phyloP scores from a whole-genome alignment of 2,113 vertebrate genomes.

The Archocentrus centrarchus region DNA sequence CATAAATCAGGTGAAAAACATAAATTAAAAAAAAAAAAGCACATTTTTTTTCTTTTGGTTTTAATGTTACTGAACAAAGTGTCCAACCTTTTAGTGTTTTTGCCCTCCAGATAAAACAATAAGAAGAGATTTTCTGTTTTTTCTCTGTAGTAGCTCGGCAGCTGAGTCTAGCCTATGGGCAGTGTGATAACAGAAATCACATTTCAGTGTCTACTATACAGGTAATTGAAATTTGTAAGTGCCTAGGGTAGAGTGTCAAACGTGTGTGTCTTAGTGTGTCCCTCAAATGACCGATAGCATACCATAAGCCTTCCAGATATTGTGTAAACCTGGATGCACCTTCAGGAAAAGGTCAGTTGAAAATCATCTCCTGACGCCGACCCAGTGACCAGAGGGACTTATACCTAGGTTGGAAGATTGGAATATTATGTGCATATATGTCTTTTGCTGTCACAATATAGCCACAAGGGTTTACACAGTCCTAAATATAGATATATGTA shows the following conservation, averaged over 20 bases:
- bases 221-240: conserved; percentile 66
- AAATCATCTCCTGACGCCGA: conserved; percentile 42
- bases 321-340: conserved; percentile 40
- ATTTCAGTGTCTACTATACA: conserved; percentile 60
- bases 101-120: conserved; percentile 6
- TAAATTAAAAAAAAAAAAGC: not conserved
- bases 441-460: conserved; percentile 24
- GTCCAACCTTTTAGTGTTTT: not conserved
- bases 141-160: conserved; percentile 24
- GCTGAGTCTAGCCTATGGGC: conserved; percentile 43
- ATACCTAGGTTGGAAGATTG: not conserved
- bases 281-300: conserved; percentile 41
- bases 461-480: not conserved
- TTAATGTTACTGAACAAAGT: not conserved
- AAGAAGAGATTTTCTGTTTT: conserved; percentile 18
- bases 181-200: conserved; percentile 54
- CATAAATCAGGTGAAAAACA: not conserved
- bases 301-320: conserved; percentile 57
- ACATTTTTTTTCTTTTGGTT: not conserved
- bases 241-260: conserved; percentile 37
- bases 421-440: conserved; percentile 13
- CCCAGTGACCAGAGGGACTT: conserved; percentile 35
- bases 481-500: not conserved
- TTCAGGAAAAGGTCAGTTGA: conserved; percentile 45
- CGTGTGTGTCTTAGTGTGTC: conserved; percentile 26